Evolutionary conservation across 2,888 invertebrate species (phyloP).

Genomic region (Chydorus sphaericus): DNA sequence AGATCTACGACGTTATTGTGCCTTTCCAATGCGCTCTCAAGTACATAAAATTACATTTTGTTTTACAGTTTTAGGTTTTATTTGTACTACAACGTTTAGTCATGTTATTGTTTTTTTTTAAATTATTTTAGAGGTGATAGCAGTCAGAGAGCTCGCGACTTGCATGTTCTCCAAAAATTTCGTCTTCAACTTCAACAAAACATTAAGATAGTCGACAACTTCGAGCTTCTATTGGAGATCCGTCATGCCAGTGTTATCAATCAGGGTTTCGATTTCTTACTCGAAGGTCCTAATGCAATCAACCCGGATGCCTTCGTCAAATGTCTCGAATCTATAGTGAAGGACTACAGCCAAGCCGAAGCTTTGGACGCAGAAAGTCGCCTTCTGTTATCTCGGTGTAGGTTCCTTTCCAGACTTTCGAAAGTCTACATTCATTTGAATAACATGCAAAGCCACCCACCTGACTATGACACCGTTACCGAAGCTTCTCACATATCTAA

Average conservation of each 20-base stretch:
- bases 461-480: slow-evolving; percentile 21
- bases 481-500: slow-evolving; percentile 11
- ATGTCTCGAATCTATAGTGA: background rate
- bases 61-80: background rate
- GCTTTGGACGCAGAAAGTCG: slow-evolving; percentile 10
- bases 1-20: slow-evolving; percentile 63
- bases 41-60: slow-evolving; percentile 24
- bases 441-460: slow-evolving; percentile 20
- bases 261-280: slow-evolving; percentile 22
- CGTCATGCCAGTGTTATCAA: slow-evolving; percentile 23
- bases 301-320: slow-evolving; percentile 12
- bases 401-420: slow-evolving; percentile 19
- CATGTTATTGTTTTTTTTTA: slow-evolving; percentile 12
- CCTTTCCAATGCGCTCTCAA: slow-evolving; percentile 79
- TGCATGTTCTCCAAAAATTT: slow-evolving; percentile 63
- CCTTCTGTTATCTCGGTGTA: slow-evolving; percentile 6
- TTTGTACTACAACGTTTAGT: slow-evolving; percentile 4
- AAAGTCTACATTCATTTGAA: slow-evolving; percentile 20
- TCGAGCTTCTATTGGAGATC: slow-evolving; percentile 23
- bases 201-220: slow-evolving; percentile 11
- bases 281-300: slow-evolving; percentile 11
- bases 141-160: slow-evolving; percentile 70
- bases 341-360: slow-evolving; percentile 4
- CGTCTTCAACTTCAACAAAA: slow-evolving; percentile 24
- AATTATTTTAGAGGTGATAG: slow-evolving; percentile 55